Evolutionary conservation across 2,797 vertebrate species (phyloP).

Genomic region (Intellagama lesueurii): DNA sequence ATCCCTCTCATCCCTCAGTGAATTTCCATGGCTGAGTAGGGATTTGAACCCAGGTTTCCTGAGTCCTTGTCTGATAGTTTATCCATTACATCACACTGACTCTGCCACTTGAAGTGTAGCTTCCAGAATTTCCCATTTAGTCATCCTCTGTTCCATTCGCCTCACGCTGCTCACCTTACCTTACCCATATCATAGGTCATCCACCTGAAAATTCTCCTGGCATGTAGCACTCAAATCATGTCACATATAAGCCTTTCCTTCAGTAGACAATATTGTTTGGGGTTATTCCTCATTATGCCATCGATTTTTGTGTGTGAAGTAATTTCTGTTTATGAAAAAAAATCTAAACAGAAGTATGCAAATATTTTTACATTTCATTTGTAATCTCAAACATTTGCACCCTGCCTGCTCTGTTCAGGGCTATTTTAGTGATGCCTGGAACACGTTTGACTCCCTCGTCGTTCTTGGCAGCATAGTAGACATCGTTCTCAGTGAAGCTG

Average conservation of each 20-base stretch:
- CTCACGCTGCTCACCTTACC: not conserved
- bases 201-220: slow-evolving; percentile 30
- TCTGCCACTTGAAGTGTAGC: not conserved
- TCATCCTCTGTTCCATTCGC: not conserved
- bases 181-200: slow-evolving; percentile 37
- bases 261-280: slow-evolving; percentile 75
- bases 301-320: slow-evolving; percentile 71
- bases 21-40: no score
- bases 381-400: slow-evolving; percentile 83
- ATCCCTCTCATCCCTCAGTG: no score
- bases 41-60: no score
- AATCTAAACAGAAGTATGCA: slow-evolving; percentile 77
- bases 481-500: slow-evolving; percentile 99
- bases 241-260: slow-evolving; percentile 75
- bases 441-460: slow-evolving; percentile 99
- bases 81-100: no score
- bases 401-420: slow-evolving; percentile 90
- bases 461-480: slow-evolving; percentile 99
- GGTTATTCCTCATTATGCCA: slow-evolving; percentile 69
- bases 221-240: slow-evolving; percentile 20
- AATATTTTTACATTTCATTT: slow-evolving; percentile 76
- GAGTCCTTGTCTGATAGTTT: no score
- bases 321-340: slow-evolving; percentile 76
- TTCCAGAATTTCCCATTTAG: not conserved
- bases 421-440: slow-evolving; percentile 99